Conservation (phyloP, 2,797 vertebrate species). For the Oreonectes daqikongensis region DNA sequence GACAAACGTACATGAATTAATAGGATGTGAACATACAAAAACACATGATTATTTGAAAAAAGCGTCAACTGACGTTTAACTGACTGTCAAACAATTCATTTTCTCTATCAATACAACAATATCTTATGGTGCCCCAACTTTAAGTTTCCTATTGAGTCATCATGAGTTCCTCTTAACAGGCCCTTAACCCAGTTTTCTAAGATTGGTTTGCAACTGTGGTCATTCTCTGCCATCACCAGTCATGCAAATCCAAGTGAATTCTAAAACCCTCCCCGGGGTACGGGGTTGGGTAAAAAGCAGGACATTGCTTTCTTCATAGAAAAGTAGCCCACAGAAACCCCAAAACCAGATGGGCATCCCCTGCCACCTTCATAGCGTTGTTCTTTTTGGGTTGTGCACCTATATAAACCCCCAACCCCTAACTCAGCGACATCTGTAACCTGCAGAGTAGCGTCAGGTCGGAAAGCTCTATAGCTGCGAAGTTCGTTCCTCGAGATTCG, state of each 20-base stretch:
- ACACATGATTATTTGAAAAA: too few species aligned
- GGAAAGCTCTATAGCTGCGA: background rate
- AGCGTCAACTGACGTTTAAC: background rate
- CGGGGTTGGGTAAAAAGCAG: slow-evolving; percentile 34
- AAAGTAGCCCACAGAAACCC: slow-evolving; percentile 58
- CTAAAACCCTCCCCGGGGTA: background rate
- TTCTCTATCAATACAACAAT: background rate
- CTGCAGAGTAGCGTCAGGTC: slow-evolving; percentile 7
- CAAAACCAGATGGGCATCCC: slow-evolving; percentile 57
- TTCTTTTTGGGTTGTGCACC: slow-evolving; percentile 14
- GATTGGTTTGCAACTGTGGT: background rate
- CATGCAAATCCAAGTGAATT: background rate
- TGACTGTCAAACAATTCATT: background rate
- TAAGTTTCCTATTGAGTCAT: slow-evolving; percentile 2
- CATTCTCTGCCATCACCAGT: background rate
- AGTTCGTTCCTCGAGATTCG: background rate
- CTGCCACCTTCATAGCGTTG: slow-evolving; percentile 30
- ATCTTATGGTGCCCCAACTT: background rate
- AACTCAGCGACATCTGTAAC: slow-evolving; percentile 26
- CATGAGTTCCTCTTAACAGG: background rate
- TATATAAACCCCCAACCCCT: slow-evolving; percentile 54
- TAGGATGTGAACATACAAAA: too few species aligned
- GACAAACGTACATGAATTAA: too few species aligned
- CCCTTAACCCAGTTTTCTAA: background rate
- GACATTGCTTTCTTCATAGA: slow-evolving; percentile 36